Conservation (phyloP, 2,113 vertebrate genomes). For the Chaetorhynchus papuensis region DNA sequence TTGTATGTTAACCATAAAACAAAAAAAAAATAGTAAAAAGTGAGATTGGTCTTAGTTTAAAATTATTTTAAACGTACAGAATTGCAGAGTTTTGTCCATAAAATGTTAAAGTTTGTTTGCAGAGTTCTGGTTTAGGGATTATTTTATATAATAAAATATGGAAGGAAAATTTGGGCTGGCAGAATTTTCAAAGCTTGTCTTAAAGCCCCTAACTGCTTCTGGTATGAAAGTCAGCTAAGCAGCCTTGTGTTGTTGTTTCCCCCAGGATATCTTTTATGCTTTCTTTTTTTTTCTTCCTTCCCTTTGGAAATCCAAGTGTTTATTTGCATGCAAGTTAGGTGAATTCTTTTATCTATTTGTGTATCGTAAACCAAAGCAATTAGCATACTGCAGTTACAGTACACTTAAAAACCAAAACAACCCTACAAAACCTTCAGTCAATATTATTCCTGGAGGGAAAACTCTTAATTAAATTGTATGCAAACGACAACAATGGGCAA, state of each 20-base stretch:
- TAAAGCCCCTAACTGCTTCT: slow-evolving; percentile 57
- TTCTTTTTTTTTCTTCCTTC: slow-evolving; percentile 13
- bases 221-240: slow-evolving; percentile 64
- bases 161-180: slow-evolving; percentile 43
- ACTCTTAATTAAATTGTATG: slow-evolving; percentile 51
- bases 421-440: slow-evolving; percentile 34
- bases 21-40: background rate
- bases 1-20: background rate
- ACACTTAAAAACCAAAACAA: slow-evolving; percentile 24
- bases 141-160: slow-evolving; percentile 32
- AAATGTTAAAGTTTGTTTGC: background rate
- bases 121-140: background rate
- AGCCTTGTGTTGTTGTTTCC: slow-evolving; percentile 63
- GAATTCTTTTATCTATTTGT: slow-evolving; percentile 67
- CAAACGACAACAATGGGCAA: slow-evolving; percentile 42
- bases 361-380: slow-evolving; percentile 60
- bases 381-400: slow-evolving; percentile 61
- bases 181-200: slow-evolving; percentile 47
- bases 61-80: background rate
- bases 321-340: slow-evolving; percentile 65
- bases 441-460: slow-evolving; percentile 65
- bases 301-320: slow-evolving; percentile 56
- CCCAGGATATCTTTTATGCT: slow-evolving; percentile 67
- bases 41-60: background rate
- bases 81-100: background rate